Percentiles rank a stretch among this genome's conserved stretches.
phyloP scores from a whole-genome alignment of 2,888 invertebrate genomes.

The Napeogenes inachia region DNA sequence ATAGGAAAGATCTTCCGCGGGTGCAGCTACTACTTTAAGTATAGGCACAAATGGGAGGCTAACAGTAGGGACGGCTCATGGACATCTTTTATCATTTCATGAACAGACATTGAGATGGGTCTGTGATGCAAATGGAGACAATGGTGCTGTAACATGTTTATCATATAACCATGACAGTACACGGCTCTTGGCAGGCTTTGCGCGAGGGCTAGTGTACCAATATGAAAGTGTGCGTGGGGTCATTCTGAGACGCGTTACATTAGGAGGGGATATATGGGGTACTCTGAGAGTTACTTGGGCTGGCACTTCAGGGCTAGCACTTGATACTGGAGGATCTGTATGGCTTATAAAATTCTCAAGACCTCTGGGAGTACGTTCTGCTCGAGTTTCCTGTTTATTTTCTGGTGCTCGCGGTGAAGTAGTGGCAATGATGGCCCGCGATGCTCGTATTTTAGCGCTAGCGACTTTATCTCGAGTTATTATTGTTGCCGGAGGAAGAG shows the following conservation, averaged over 20 bases:
- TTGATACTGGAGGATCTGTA: conserved; percentile 97
- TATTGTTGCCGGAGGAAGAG: conserved; percentile 65
- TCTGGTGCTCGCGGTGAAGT: conserved; percentile 97
- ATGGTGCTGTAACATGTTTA: conserved; percentile 88
- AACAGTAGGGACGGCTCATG: conserved; percentile 96
- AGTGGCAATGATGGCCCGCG: conserved; percentile 65
- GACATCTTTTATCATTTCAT: conserved; percentile 85
- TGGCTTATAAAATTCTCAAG: conserved; percentile 94
- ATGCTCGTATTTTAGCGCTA: conserved; percentile 86
- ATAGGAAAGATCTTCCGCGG: conserved; percentile 92
- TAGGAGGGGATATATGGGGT: conserved; percentile 72
- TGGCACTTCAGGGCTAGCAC: conserved; percentile 68
- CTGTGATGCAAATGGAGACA: conserved; percentile 80
- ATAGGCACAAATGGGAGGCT: conserved; percentile 83
- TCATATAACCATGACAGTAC: conserved; percentile 92
- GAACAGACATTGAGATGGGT: conserved; percentile 95
- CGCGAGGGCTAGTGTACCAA: conserved; percentile 92
- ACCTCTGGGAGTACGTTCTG: conserved; percentile 90
- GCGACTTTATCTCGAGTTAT: conserved; percentile 94
- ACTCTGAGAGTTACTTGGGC: conserved; percentile 68
- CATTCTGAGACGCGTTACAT: conserved; percentile 63
- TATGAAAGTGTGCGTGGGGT: conserved; percentile 86
- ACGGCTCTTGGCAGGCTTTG: conserved; percentile 85
- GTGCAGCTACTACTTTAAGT: conserved; percentile 90
- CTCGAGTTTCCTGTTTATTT: conserved; percentile 95